Evolutionary conservation across 2,888 invertebrate species (phyloP), one percentile per base, ranked within the genome.

Genomic region (Mesorhabditis belari): DNA sequence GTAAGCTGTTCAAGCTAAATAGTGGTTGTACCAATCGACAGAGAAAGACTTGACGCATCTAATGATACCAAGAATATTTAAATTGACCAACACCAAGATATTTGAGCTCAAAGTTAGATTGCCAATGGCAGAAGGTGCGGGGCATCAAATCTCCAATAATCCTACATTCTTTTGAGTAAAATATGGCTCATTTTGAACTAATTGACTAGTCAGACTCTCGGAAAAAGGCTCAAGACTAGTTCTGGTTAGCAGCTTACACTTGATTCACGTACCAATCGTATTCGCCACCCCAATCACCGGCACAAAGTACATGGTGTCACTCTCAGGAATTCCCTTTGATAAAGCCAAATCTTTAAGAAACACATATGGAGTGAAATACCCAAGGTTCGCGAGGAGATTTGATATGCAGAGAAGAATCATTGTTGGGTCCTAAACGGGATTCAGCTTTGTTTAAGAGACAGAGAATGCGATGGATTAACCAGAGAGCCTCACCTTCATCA

Each of bases 321-420:
- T 25, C 5, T 60, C 57, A 5, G 63, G 61, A 29, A 74, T 60
- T 26, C 66, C 55, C 54, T 71, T 64, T 3, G 66, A 61, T 9
- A 60, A 50, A 26, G 78, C 76, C 58, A 79, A 66, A 58, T 75
- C 74, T 58, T 77, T 75, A 28, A 81, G 67, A 69, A 90, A 93
- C 54, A 92, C 88, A 81, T 92, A 93, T 29, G 94, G 94, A 80
- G 93, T 88, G 82, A 92, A 91, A 85, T 92, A 94, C 63, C 93
- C 93, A 80, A 94, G 88, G 83, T 92, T 93, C 57, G 92, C 92
- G 80, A 90, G 88, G 82, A 98, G 91, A 83, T 96, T 98, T 27
- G 94, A 94, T 59, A 92, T 74, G 21, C 89, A 88, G 82, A 96
- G 93, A 62, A 95, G 84, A 68, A 94, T 85, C 83, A 95, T 96